phyloP scores from a whole-genome alignment of 2,113 vertebrate species.

The Atherinomorus stipes region DNA sequence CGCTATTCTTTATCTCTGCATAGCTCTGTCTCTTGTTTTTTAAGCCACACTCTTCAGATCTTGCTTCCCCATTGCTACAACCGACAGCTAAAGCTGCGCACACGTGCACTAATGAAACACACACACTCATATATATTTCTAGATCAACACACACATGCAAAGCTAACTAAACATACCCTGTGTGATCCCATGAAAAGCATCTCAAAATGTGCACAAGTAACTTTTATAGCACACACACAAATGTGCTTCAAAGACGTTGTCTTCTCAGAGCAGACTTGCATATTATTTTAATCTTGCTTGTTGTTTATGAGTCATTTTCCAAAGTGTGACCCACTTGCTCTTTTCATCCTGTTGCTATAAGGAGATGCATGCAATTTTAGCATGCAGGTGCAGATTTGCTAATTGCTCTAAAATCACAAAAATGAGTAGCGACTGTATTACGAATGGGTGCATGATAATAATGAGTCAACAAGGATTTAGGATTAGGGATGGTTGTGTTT shows the following conservation, averaged over 20 bases:
- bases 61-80: slow-evolving; percentile 5
- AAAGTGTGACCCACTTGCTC: slow-evolving; percentile 75
- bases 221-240: slow-evolving; percentile 25
- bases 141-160: slow-evolving; percentile 44
- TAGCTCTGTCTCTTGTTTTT: slow-evolving; percentile 56
- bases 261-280: slow-evolving; percentile 71
- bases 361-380: slow-evolving; percentile 47
- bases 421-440: slow-evolving; percentile 11
- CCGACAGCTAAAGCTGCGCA: slow-evolving; percentile 37
- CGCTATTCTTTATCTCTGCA: slow-evolving; percentile 36
- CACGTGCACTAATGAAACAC: neutral
- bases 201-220: slow-evolving; percentile 53
- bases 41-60: slow-evolving; percentile 39
- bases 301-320: slow-evolving; percentile 66
- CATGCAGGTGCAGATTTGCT: slow-evolving; percentile 46
- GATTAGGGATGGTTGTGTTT: slow-evolving; percentile 1
- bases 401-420: slow-evolving; percentile 48
- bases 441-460: slow-evolving; percentile 22
- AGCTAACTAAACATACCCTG: slow-evolving; percentile 56
- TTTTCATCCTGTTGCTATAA: slow-evolving; percentile 68
- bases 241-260: slow-evolving; percentile 45
- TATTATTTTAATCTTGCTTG: slow-evolving; percentile 62
- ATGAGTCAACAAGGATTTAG: slow-evolving; percentile 19
- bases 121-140: neutral
- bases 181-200: slow-evolving; percentile 61